These are phyloP conservation scores for Digitonthophagus gazella DNA, from an alignment of 2,888 invertebrate species.

Conservation along the genomic window DNA sequence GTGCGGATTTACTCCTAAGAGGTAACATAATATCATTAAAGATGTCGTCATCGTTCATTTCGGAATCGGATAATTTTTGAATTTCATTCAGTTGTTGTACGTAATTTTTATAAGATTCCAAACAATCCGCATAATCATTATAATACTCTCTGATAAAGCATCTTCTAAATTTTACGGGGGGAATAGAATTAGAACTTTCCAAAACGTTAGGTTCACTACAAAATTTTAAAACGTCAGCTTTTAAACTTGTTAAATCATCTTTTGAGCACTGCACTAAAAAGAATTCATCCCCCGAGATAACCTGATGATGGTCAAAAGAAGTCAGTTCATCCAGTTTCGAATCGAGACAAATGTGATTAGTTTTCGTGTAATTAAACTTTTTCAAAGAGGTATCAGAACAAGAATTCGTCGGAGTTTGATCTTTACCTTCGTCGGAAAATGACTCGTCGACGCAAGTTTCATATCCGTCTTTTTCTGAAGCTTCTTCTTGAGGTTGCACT, in stretches of 20 bases:
- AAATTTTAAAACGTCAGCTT: constrained; percentile 40
- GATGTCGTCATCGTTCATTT: constrained; percentile 47
- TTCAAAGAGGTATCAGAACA: constrained; percentile 39
- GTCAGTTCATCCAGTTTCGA: constrained; percentile 41
- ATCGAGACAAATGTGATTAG: constrained; percentile 42
- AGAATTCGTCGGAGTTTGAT: constrained; percentile 42
- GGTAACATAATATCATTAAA: constrained; percentile 46
- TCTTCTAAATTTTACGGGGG: constrained; percentile 37
- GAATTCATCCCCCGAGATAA: constrained; percentile 46
- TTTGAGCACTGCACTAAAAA: constrained; percentile 48
- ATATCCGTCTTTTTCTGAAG: constrained; percentile 52
- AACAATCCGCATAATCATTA: constrained; percentile 63
- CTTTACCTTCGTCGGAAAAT: constrained; percentile 42
- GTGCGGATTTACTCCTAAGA: constrained; percentile 58
- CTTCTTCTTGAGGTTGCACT: constrained; percentile 6
- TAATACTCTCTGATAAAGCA: constrained; percentile 59
- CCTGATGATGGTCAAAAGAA: constrained; percentile 39
- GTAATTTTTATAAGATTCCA: constrained; percentile 37
- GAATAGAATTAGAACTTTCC: constrained; percentile 32
- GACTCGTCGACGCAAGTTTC: constrained; percentile 65
- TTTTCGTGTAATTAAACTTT: constrained; percentile 29
- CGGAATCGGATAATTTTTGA: constrained; percentile 30
- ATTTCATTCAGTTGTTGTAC: constrained; percentile 19
- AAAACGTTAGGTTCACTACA: constrained; percentile 45
- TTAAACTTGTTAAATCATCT: constrained; percentile 28